Evolutionary conservation across 2,797 vertebrate genomes (phyloP).

Genomic region (Amblyopsis hoosieri): DNA sequence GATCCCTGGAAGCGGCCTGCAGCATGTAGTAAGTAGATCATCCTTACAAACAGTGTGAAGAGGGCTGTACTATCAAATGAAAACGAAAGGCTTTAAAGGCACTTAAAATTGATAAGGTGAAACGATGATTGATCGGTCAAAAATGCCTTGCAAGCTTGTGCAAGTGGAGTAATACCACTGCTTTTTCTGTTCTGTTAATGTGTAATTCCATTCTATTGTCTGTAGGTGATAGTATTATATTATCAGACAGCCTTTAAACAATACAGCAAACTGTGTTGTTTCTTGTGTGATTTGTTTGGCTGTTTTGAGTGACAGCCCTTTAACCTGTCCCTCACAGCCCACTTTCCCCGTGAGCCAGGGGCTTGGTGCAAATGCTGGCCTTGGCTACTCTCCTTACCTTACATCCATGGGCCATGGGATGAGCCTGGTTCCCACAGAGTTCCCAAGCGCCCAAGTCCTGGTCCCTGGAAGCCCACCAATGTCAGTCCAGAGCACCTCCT

Average conservation of each 20-base stretch:
- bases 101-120: no score
- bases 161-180: not conserved
- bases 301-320: constrained; percentile 13
- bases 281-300: constrained; percentile 3
- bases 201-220: no score
- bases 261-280: not conserved
- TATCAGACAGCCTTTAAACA: not conserved
- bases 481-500: constrained; percentile 86
- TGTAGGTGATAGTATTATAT: no score
- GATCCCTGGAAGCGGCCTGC: constrained; percentile 93
- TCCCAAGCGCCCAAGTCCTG: constrained; percentile 87
- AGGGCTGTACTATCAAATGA: no score
- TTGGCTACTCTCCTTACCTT: constrained; percentile 95
- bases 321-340: constrained; percentile 67
- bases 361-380: constrained; percentile 88
- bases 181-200: no score
- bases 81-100: no score
- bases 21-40: constrained; percentile 85
- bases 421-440: constrained; percentile 93
- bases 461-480: constrained; percentile 90
- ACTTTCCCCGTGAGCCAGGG: constrained; percentile 89
- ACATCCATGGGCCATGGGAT: constrained; percentile 91
- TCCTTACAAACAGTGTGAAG: no score
- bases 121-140: no score
- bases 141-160: no score